phyloP scores from a whole-genome alignment of 2,797 vertebrate species.

The Urocyon cinereoargenteus region DNA sequence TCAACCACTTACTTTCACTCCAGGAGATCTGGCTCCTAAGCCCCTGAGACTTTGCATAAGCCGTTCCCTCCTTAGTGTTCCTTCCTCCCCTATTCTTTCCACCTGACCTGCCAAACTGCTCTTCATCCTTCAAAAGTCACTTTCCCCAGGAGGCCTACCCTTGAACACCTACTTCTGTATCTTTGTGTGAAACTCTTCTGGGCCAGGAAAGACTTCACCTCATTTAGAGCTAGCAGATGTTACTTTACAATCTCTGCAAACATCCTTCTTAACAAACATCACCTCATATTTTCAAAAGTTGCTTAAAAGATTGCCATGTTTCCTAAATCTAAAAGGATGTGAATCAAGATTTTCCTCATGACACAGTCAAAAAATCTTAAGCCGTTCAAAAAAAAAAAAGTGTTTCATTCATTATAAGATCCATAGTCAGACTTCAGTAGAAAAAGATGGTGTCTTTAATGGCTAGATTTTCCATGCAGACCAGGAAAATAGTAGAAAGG shows the following conservation, averaged over 20 bases:
- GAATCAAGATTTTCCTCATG: constrained; percentile 42
- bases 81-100: neutral
- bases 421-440: neutral
- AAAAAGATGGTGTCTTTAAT: neutral
- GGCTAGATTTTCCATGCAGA: neutral
- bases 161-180: neutral
- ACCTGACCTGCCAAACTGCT: neutral
- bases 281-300: neutral
- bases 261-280: neutral
- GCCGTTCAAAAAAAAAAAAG: constrained; percentile 17
- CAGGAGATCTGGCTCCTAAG: neutral
- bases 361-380: neutral
- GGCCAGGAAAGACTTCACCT: neutral
- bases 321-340: constrained; percentile 8
- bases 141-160: neutral
- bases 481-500: neutral
- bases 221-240: neutral
- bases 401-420: neutral
- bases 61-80: neutral
- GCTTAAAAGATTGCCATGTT: neutral
- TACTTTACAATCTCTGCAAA: neutral
- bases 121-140: constrained; percentile 17
- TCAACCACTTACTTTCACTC: neutral
- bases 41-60: neutral
- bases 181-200: neutral